A percentile compares a stretch with the other conserved stretches of the same genome.
phyloP scores from a whole-genome alignment of 2,113 vertebrate genomes.

The Crotalus viridis region DNA sequence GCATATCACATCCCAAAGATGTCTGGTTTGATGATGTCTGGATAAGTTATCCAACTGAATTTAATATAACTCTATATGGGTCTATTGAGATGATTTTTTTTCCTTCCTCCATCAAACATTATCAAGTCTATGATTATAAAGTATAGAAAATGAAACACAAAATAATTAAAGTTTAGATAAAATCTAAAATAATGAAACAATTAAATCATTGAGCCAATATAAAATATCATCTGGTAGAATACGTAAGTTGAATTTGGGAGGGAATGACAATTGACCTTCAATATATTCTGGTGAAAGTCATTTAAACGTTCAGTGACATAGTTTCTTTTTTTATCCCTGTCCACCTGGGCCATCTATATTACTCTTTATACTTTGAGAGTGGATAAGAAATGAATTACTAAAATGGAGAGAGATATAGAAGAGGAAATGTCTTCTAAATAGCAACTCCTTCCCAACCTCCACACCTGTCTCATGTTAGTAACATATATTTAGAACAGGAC shows the following conservation, averaged over 20 bases:
- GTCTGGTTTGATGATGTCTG: neutral
- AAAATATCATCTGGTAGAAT: neutral
- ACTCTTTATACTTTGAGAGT: neutral
- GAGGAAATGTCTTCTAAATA: neutral
- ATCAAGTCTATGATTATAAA: neutral
- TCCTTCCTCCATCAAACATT: neutral
- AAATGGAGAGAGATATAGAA: no score
- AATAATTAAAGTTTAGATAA: neutral
- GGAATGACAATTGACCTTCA: neutral
- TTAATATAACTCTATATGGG: neutral
- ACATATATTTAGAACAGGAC: neutral
- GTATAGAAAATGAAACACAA: neutral
- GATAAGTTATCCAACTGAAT: rapidly evolving
- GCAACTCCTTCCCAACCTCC: neutral
- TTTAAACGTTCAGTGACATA: neutral
- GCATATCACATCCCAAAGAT: neutral
- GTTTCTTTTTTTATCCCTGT: neutral
- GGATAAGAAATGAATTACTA: neutral
- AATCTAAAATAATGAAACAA: neutral
- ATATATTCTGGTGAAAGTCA: neutral
- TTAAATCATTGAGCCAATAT: neutral
- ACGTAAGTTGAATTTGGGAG: neutral
- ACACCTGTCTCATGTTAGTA: neutral
- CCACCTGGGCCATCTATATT: neutral
- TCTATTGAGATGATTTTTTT: neutral